Evolutionary conservation across 2,113 vertebrate genomes (phyloP), one percentile per base, ranked within the genome.

Genomic region (Neogale vison): DNA sequence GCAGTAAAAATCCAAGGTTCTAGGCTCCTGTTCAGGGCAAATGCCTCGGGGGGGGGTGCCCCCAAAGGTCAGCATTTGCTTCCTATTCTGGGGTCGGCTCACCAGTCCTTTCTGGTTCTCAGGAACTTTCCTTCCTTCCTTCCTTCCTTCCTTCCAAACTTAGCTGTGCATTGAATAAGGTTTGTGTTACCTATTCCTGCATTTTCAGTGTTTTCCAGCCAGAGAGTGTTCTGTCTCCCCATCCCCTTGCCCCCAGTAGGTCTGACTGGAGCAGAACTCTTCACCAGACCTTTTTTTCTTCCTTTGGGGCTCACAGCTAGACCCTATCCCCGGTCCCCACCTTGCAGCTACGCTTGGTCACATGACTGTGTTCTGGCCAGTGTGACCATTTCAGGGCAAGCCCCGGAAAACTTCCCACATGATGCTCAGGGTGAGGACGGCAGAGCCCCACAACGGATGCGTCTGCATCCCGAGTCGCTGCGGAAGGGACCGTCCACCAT

Each of bases 181-280:
- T 65, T 0, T 39, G 65, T 61, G 50, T 85, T 8, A 21, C n/a
- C 63, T 26, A 7, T 65, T 29, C 15, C 39, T 84, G 21, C 34
- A 5, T 57, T 79, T 84, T 69, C 34, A 31, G 34, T 55, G 67
- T 82, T 93, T 79, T 15, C 21, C 23, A 42, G 24, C n/a, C 91
- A 36, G 80, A 52, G 47, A 7, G 12, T 45, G 42, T 21, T 13
- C 52, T 11, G 7, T 17, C 1, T 17, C 9, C 67, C 52, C 7
- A 1, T 36, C 39, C 42, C 4, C 26, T 21, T 1, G 0, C 13
- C 59, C 13, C n/a, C 34, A 8, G 42, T 59, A 72, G 55, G 23
- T 61, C 45, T 21, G 72, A 45, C 79, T 26, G 3, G 12, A 14
- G 50, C 39, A 29, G n/a, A 79, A 47, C 61, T 24, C 3, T 59